phyloP scores from a whole-genome alignment of 2,888 invertebrate genomes.

The Dasypogon diadema region DNA sequence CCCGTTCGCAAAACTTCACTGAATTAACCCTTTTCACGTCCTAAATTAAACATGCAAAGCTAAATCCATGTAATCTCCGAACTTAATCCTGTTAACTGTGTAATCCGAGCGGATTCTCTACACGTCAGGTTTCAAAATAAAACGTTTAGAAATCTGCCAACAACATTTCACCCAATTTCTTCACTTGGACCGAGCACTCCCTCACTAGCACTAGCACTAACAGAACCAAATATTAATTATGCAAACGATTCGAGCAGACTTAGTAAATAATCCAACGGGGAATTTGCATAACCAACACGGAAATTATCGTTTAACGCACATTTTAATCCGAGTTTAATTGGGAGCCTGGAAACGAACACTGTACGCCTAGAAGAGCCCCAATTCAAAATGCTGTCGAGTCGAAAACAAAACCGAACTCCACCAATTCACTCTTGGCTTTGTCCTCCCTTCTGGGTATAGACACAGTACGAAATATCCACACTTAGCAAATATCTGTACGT shows the following conservation, averaged over 20 bases:
- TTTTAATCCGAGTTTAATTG: constrained; percentile 26
- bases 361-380: background rate
- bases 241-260: constrained; percentile 18
- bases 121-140: constrained; percentile 18
- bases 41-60: constrained; percentile 38
- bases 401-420: constrained; percentile 4
- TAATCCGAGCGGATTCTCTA: constrained; percentile 12
- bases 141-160: background rate
- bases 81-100: constrained; percentile 34
- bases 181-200: background rate
- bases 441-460: constrained; percentile 10
- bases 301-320: constrained; percentile 32
- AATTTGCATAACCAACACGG: constrained; percentile 29
- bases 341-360: constrained; percentile 8
- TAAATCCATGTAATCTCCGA: constrained; percentile 34
- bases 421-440: background rate
- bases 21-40: constrained; percentile 21
- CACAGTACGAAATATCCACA: constrained; percentile 23
- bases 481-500: background rate
- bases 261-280: constrained; percentile 26
- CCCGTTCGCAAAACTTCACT: constrained; percentile 3
- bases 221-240: constrained; percentile 22
- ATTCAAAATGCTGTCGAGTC: constrained; percentile 23
- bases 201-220: constrained; percentile 4
- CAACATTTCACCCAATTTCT: background rate